Percentiles rank a stretch among this genome's conserved stretches.
These are phyloP conservation scores for Dipus sagitta DNA, from an alignment of 2,797 vertebrate genomes.

Conservation along the genomic window DNA sequence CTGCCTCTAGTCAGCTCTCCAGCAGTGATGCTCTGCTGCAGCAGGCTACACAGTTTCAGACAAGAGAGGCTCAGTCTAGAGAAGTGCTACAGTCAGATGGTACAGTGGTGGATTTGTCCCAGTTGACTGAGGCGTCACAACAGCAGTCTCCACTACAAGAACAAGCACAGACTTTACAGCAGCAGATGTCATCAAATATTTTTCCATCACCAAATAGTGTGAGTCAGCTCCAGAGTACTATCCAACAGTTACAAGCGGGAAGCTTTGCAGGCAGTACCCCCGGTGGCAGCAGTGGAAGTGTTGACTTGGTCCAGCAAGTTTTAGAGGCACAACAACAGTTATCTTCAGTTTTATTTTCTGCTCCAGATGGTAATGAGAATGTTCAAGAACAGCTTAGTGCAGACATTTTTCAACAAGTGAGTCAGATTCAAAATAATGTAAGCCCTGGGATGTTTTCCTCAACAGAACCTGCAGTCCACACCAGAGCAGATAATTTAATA, in stretches of 20 bases:
- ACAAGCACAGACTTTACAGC: slow-evolving; percentile 89
- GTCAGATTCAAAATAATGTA: slow-evolving; percentile 88
- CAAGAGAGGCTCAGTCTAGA: slow-evolving; percentile 91
- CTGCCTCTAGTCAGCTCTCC: slow-evolving; percentile 89
- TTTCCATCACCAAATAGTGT: slow-evolving; percentile 92
- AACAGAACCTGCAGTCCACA: slow-evolving; percentile 87
- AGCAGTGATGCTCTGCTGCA: slow-evolving; percentile 92
- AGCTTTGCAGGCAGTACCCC: slow-evolving; percentile 89
- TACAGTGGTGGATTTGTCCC: slow-evolving; percentile 91
- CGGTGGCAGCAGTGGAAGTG: slow-evolving; percentile 88
- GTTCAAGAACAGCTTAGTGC: slow-evolving; percentile 96
- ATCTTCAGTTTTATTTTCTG: slow-evolving; percentile 95
- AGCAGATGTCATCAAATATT: slow-evolving; percentile 90
- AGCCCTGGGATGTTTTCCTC: slow-evolving; percentile 88
- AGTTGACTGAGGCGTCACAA: slow-evolving; percentile 90
- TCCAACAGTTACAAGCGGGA: slow-evolving; percentile 96
- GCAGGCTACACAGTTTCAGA: slow-evolving; percentile 92
- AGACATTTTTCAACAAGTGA: slow-evolving; percentile 93
- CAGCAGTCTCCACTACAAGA: slow-evolving; percentile 87
- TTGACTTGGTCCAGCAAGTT: slow-evolving; percentile 93
- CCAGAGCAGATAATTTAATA: slow-evolving; percentile 88
- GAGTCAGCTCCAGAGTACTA: slow-evolving; percentile 95
- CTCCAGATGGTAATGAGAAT: slow-evolving; percentile 91
- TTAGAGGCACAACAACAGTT: slow-evolving; percentile 94
- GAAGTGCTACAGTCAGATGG: slow-evolving; percentile 91